Percentiles rank a stretch among this genome's conserved stretches.
Evolutionary conservation across 1,140 invertebrate genomes (phyloP).

Genomic region (Leptoteleia sp.): DNA sequence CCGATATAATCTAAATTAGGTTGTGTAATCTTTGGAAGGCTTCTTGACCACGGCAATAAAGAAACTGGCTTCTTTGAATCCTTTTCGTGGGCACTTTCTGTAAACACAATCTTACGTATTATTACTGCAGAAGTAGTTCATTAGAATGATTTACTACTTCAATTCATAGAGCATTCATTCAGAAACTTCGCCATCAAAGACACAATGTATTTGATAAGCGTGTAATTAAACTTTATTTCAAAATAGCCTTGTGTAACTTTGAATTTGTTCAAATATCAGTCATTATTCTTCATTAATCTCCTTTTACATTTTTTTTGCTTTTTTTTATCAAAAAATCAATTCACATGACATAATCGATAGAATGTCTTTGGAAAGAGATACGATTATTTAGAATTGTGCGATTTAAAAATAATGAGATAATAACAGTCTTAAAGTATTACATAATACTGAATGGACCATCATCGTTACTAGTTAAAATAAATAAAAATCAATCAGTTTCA

Average conservation of each 20-base stretch:
- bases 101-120: constrained; percentile 61
- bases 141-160: no score
- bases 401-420: no score
- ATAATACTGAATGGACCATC: no score
- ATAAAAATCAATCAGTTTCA: no score
- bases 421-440: no score
- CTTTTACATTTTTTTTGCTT: no score
- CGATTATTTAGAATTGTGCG: neutral
- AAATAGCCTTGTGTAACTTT: constrained; percentile 28
- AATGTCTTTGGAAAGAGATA: neutral
- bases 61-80: constrained; percentile 87
- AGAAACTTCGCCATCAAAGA: constrained; percentile 14
- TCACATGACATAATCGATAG: neutral
- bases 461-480: no score
- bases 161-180: constrained; percentile 1
- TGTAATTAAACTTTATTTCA: constrained; percentile 46
- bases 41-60: constrained; percentile 92
- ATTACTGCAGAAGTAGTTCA: no score
- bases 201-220: constrained; percentile 12
- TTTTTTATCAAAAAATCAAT: constrained; percentile 2
- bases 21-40: constrained; percentile 94
- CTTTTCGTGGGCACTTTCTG: constrained; percentile 86
- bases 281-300: neutral
- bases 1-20: constrained; percentile 95
- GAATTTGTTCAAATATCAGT: constrained; percentile 6